Evolutionary conservation across 2,113 vertebrate genomes (phyloP), one percentile per base, ranked within the genome.

Genomic region (Vombatus ursinus): DNA sequence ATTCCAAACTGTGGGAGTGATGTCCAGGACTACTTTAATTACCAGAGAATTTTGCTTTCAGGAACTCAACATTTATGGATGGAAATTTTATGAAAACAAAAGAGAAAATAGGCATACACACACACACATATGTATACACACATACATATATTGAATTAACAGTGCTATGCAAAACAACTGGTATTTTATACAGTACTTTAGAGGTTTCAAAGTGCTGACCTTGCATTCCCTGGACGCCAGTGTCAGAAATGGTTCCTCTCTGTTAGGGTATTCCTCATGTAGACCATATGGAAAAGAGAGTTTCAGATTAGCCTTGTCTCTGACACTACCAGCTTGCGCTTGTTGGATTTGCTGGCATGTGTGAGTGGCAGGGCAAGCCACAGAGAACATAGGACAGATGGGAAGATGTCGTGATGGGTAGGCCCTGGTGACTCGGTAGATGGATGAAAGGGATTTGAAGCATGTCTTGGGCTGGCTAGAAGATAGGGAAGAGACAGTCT

Each of bases 21-120:
- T 93, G 95, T 96, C 95, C 97, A 44, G 77, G 54, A 48, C 28
- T 84, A 24, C 3, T 91, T 95, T 89, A 19, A 90, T n/a, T 49
- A 28, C 0, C 48, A 47, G 49, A n/a, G 26, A 2, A 51, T n/a
- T 57, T 53, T 95, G n/a, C 48, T 84, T 51, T 52, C 48, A 47
- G 23, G 93, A 91, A 37, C 10, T 96, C 31, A 91, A 0, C 49
- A 52, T 94, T 97, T 95, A 68, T 50, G 93, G 28, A 47, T 3
- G 53, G 84, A 47, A 3, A 84, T 84, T 84, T n/a, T 84, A 6
- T 84, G 68, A 84, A 84, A 84, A 84, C n/a, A 84, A 84, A 84
- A 77, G 61, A 44, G 9, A 84, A 84, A 84, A 44, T 44, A 84
- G 68, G n/a, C n/a, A 44, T 44, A 49, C 48, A 49, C 48, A 49